phyloP scores from a whole-genome alignment of 2,888 invertebrate genomes.

The Luffia ferchaultella region DNA sequence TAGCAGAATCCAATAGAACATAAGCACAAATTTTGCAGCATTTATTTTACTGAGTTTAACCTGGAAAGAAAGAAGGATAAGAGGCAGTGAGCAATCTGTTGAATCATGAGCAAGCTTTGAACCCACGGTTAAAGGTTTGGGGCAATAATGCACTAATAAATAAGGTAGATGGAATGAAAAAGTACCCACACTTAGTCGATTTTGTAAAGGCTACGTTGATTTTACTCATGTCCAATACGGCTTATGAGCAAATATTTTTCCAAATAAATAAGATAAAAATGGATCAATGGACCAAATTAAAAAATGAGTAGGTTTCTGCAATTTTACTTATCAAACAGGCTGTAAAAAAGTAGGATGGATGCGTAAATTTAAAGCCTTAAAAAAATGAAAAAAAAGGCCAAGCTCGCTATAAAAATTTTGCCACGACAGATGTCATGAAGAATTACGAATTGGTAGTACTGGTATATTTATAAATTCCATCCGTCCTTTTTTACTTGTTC shows the following conservation, averaged over 20 bases:
- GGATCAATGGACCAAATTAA: conserved; percentile 1
- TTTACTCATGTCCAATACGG: background rate
- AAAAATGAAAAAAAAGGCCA: background rate
- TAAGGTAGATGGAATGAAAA: conserved; percentile 2
- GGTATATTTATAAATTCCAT: background rate
- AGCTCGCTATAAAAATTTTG: conserved; percentile 5
- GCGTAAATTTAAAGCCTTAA: conserved; percentile 2
- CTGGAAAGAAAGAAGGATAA: conserved; percentile 1
- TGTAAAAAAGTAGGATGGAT: conserved; percentile 4
- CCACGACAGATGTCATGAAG: conserved; percentile 5
- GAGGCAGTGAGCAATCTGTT: conserved; percentile 1
- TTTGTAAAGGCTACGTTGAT: conserved; percentile 1
- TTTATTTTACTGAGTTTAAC: background rate
- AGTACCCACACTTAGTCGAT: conserved; percentile 1
- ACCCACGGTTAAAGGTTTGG: conserved; percentile 3
- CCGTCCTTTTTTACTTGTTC: background rate
- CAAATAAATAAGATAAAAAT: conserved; percentile 1
- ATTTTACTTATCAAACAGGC: conserved; percentile 5
- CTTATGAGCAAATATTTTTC: background rate
- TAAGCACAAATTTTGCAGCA: background rate
- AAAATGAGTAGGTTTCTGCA: conserved; percentile 7
- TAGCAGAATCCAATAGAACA: background rate
- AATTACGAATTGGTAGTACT: background rate
- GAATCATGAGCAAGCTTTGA: conserved; percentile 2
- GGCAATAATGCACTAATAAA: conserved; percentile 4